phyloP scores from a whole-genome alignment of 2,797 vertebrate species.

The Pteronotus mesoamericanus region DNA sequence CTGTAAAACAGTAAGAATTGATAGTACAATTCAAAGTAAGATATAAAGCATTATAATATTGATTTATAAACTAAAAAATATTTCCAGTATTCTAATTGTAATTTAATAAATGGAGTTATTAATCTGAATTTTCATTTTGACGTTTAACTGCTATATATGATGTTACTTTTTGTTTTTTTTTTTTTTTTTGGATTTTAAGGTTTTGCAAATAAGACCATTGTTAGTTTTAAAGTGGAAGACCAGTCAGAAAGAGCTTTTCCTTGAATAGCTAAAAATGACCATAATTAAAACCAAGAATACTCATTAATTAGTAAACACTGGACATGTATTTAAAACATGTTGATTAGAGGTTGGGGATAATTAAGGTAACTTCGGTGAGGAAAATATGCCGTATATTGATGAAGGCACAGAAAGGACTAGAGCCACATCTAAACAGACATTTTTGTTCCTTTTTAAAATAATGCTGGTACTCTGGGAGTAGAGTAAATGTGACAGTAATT shows the following conservation, averaged over 20 bases:
- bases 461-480: not conserved
- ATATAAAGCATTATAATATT: not conserved
- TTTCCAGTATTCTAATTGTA: slow-evolving; percentile 2
- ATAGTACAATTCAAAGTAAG: not conserved
- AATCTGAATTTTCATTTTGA: not conserved
- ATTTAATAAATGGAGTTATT: slow-evolving; percentile 8
- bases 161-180: too few relatives aligned
- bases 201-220: not conserved
- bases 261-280: not conserved
- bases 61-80: slow-evolving; percentile 4
- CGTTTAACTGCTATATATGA: not conserved
- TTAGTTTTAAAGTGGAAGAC: not conserved
- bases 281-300: not conserved
- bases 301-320: not conserved
- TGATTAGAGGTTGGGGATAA: not conserved
- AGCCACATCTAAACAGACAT: not conserved
- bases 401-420: not conserved
- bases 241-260: not conserved
- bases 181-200: not conserved
- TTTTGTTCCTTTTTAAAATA: not conserved
- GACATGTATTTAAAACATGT: not conserved
- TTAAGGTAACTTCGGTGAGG: not conserved
- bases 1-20: slow-evolving; percentile 24
- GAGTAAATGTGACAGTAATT: not conserved
- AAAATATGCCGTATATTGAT: not conserved